Conservation (phyloP, 2,797 vertebrate species). For the Helarctos malayanus region DNA sequence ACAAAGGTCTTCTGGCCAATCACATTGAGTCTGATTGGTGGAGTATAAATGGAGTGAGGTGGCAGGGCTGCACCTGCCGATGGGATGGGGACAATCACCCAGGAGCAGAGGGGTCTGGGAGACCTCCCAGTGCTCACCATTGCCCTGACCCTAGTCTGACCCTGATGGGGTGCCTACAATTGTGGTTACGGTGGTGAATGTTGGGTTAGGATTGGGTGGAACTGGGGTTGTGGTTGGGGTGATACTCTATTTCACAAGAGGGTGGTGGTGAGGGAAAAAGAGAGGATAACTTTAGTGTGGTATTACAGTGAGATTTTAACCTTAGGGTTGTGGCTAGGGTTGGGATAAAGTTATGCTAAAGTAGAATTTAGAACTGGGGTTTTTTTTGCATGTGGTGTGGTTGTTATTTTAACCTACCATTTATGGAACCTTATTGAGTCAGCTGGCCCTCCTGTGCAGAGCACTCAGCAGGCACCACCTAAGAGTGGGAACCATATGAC, state of each 20-base stretch:
- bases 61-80: not conserved
- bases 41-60: not conserved
- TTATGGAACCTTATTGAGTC: not conserved
- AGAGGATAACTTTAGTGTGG: not conserved
- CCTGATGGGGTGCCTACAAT: not conserved
- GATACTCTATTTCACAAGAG: not conserved
- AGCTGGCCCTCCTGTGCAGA: not conserved
- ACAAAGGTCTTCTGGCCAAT: not conserved
- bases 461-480: not conserved
- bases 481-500: accelerated
- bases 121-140: not conserved
- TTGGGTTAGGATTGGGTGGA: not conserved
- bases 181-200: not conserved
- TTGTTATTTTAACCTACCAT: not conserved
- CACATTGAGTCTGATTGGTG: not conserved
- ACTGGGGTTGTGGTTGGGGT: not conserved
- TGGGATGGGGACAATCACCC: not conserved
- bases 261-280: not conserved
- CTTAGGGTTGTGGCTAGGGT: not conserved
- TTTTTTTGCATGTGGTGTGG: not conserved
- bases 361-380: not conserved
- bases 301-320: conserved; percentile 9
- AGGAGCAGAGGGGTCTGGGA: not conserved
- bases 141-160: not conserved
- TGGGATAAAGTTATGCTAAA: not conserved